Evolutionary conservation across 1,140 invertebrate species (phyloP), one percentile per base, ranked within the genome.

Genomic region (Platyscapa corneri): DNA sequence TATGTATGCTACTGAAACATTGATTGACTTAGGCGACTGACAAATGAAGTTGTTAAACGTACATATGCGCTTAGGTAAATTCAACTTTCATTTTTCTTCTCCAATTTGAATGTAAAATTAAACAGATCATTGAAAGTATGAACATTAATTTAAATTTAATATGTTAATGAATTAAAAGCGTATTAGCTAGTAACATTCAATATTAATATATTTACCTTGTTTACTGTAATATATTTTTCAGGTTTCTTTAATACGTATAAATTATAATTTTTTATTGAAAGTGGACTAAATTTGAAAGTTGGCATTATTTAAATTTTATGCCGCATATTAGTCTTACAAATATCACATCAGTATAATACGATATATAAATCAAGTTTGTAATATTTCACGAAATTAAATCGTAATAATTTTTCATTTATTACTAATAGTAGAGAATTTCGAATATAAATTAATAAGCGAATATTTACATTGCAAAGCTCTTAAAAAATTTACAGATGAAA

Each of bases 291-390:
- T 42, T 74, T 42, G 18, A 70, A 0, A 74, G 30, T 53, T 39
- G 16, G 30, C 30, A 77, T 77, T 34, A 12, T 53, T 49, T 77
- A 53, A 77, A 32, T 77, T 1, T 53, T 42, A 74, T 74, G 70
- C 37, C 53, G 16, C 37, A 46, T 79, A 37, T 78, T 70, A 67
- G 76, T 53, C 65, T 84, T 79, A 27, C 75, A 53, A 72, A 75
- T 78, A 78, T 78, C 60, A 84, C 83, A 84, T 79, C 23, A 39
- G n/a, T 37, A 75, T n/a, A 60, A 74, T 23, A 39, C 23, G 72
- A 75, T 30, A 56, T 74, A 32, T 74, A 83, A 77, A 53, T 77
- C 23, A 53, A 53, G 20, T 10, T 49, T 53, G 49, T 27, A 60
- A 27, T 27, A 60, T 27, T 60, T 27, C 20, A 60, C 23, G 10